Evolutionary conservation across 2,797 vertebrate species (phyloP).

Genomic region (Selene dorsalis): DNA sequence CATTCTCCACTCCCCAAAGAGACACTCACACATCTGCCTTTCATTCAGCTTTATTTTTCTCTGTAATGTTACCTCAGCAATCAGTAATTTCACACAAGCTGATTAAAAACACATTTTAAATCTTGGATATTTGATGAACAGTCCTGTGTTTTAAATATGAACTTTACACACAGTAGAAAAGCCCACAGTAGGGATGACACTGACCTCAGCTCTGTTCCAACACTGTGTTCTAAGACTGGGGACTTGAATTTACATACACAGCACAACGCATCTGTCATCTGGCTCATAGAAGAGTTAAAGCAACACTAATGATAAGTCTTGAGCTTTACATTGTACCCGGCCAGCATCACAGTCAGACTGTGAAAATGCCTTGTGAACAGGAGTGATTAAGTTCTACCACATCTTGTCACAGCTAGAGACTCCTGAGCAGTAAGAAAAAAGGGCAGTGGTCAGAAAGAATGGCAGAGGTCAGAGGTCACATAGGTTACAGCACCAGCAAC

Average conservation of each 20-base stretch:
- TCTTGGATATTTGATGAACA: constrained; percentile 37
- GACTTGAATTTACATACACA: constrained; percentile 19
- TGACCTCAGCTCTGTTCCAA: background rate
- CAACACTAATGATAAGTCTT: constrained; percentile 5
- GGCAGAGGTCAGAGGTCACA: constrained; percentile 36
- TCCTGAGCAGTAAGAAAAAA: constrained; percentile 54
- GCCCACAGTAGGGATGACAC: background rate
- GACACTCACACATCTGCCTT: constrained; percentile 8
- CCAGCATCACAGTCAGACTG: constrained; percentile 3
- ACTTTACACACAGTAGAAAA: constrained; percentile 39
- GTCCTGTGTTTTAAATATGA: constrained; percentile 43
- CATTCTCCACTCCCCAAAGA: background rate
- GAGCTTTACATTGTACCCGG: background rate
- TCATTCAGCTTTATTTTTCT: constrained; percentile 62
- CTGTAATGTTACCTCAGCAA: constrained; percentile 36
- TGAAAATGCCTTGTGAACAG: constrained; percentile 24
- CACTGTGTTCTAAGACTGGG: background rate
- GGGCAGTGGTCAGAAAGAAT: constrained; percentile 45
- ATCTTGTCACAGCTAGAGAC: constrained; percentile 27
- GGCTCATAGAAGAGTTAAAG: constrained; percentile 4
- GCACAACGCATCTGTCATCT: constrained; percentile 9
- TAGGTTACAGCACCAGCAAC: constrained; percentile 17
- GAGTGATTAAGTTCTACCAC: background rate
- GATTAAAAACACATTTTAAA: constrained; percentile 50
- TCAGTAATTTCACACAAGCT: constrained; percentile 34